Conservation (phyloP, 2,888 invertebrate species). For the Volucella zonaria region DNA sequence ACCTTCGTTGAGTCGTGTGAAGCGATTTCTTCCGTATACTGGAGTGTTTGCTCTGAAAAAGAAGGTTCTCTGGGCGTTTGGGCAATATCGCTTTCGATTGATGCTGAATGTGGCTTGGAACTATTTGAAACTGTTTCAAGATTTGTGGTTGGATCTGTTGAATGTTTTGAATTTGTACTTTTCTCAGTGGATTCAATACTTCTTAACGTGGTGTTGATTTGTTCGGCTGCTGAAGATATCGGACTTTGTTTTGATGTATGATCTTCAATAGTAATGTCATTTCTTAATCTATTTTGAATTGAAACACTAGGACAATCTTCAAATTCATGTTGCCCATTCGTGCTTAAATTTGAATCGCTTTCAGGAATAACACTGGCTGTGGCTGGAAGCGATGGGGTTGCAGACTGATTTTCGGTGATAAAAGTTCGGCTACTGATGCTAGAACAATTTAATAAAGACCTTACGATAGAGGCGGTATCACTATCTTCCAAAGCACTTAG, state of each 20-base stretch:
- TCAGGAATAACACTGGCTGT: not conserved
- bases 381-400: not conserved
- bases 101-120: constrained; percentile 22
- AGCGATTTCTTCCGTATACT: not conserved
- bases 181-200: constrained; percentile 70
- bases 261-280: not conserved
- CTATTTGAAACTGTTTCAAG: constrained; percentile 7
- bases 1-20: not conserved
- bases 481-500: constrained; percentile 31
- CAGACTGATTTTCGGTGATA: constrained; percentile 11
- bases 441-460: constrained; percentile 34
- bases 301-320: not conserved
- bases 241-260: constrained; percentile 18
- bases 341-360: not conserved
- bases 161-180: constrained; percentile 74
- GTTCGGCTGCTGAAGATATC: not conserved
- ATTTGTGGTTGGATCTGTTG: constrained; percentile 30
- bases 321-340: constrained; percentile 25
- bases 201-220: constrained; percentile 21
- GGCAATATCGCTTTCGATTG: constrained; percentile 12
- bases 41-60: not conserved
- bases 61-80: not conserved
- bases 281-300: not conserved
- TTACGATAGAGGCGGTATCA: constrained; percentile 25
- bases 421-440: constrained; percentile 17